Conservation (phyloP, 1,140 invertebrate species). For the Hylyphantes graminicola region DNA sequence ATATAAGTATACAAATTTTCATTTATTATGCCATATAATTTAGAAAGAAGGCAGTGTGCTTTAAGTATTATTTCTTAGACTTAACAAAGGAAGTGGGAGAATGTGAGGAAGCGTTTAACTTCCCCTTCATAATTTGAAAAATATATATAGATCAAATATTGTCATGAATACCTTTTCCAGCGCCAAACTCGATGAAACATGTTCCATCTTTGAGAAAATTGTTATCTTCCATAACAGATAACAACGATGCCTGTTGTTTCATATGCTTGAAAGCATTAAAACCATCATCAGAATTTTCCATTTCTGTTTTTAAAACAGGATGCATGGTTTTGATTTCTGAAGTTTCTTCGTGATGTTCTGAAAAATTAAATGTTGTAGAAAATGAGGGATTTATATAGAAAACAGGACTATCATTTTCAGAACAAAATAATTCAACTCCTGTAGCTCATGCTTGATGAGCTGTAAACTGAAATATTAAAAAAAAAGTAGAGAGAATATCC, state of each 20-base stretch:
- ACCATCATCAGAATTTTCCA: constrained; percentile 74
- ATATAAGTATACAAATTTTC: too few relatives aligned
- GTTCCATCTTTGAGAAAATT: constrained; percentile 72
- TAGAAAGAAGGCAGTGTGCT: too few relatives aligned
- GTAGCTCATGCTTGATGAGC: too few relatives aligned
- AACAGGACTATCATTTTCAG: not conserved
- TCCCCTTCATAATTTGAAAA: too few relatives aligned
- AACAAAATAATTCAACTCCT: not conserved
- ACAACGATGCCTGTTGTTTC: constrained; percentile 76
- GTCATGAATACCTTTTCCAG: constrained; percentile 78
- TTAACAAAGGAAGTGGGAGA: too few relatives aligned
- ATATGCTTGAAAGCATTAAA: constrained; percentile 77
- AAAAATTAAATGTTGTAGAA: not conserved
- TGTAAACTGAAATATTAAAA: too few relatives aligned
- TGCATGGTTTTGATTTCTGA: constrained; percentile 59
- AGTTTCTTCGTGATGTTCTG: not conserved
- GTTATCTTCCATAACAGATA: constrained; percentile 74
- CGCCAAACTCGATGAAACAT: constrained; percentile 86
- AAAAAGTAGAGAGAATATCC: too few relatives aligned
- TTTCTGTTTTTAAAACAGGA: constrained; percentile 69
- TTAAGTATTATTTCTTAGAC: too few relatives aligned
- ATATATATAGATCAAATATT: not conserved
- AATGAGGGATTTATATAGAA: not conserved
- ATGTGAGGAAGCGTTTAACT: too few relatives aligned
- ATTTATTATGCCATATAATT: too few relatives aligned